Evolutionary conservation across 2,797 vertebrate species (phyloP), one percentile per base, ranked within the genome.

Genomic region (Gouania willdenowi): DNA sequence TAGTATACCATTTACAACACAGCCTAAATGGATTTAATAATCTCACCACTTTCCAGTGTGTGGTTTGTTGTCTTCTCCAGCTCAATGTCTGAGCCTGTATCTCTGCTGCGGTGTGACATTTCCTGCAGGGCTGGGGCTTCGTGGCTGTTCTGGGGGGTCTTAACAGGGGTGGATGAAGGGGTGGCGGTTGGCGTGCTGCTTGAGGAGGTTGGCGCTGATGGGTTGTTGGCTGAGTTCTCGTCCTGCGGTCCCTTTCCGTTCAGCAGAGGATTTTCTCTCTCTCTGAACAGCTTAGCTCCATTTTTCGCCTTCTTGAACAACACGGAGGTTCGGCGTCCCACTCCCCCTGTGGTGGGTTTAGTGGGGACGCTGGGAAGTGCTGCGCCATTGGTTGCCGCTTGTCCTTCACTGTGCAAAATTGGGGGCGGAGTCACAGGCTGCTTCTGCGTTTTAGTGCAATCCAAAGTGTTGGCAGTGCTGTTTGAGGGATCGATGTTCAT

Each of bases 281-380:
- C 88, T 47, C 86, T 87, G 54, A 88, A 91, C 23, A 93, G 75
- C 77, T 97, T 91, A 9, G 87, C 83, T 21, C 93, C 93, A 0
- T 95, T 97, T 82, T 93, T 96, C 21, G 93, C 93, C 74, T 98
- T 98, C 75, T 88, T 96, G 66, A 96, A 96, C 19, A 96, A 89
- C 9, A 97, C 79, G 1, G 94, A 93, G 0, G 94, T 95, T 30
- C 92, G 86, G 20, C 93, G 87, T 24, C 94, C 94, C 13, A 94
- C 93, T 0, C 89, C 90, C 1, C 83, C 85, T 2, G 84, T 77
- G 1, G 75, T 22, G n/a, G 88, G 77, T 11, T 61, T 81, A 1
- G 68, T 81, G 8, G 82, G 44, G 0, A 75, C 38, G 26, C 58
- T 48, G 14, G 74, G 83, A 21, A 55, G 53, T 5, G 87, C 75